Evolutionary conservation across 1,140 invertebrate genomes (phyloP).

Genomic region (Leguminivora glycinivorella): DNA sequence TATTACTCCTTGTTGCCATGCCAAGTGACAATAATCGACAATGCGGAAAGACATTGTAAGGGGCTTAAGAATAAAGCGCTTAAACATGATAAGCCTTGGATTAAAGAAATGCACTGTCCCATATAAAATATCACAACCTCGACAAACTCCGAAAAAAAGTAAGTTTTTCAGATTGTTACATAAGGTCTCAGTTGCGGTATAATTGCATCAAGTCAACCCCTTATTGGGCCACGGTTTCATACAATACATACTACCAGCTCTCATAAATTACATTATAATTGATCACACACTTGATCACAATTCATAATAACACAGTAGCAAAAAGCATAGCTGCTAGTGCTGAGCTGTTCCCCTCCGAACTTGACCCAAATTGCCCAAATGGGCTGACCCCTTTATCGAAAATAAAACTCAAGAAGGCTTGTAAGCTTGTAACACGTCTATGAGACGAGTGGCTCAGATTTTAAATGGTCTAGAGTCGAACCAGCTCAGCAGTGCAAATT

Average conservation of each 20-base stretch:
- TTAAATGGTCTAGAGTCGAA: background rate
- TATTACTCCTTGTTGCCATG: background rate
- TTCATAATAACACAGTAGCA: background rate
- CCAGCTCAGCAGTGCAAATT: background rate
- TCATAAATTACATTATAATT: no score
- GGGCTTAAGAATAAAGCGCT: no score
- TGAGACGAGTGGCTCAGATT: background rate
- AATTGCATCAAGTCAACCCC: no score
- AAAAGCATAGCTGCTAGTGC: background rate
- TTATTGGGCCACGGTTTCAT: no score
- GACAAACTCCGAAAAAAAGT: no score
- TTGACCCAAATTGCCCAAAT: slow-evolving; percentile 20
- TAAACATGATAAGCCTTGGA: no score
- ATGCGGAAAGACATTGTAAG: background rate
- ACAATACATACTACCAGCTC: no score
- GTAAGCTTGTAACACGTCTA: background rate
- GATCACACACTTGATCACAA: no score
- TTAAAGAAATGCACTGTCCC: no score
- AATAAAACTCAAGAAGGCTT: background rate
- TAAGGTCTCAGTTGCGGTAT: no score
- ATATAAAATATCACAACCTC: no score
- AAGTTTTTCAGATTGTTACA: no score
- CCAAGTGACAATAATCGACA: background rate
- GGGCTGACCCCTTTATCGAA: background rate
- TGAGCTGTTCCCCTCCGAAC: slow-evolving; percentile 2